Conservation (phyloP, 2,888 invertebrate genomes). For the Machimus atricapillus region DNA sequence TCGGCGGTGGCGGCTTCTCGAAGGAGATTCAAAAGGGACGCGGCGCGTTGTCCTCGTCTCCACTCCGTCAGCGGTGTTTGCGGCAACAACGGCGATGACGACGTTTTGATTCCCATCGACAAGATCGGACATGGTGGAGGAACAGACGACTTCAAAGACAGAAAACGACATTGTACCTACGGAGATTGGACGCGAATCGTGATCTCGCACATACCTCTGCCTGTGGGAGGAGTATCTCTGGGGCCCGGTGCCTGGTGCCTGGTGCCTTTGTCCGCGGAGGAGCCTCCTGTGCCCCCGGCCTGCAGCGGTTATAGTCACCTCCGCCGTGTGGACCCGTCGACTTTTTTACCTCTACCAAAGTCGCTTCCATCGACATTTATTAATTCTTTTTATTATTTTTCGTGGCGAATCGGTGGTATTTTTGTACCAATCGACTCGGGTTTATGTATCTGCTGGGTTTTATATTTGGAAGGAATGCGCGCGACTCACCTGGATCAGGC, state of each 20-base stretch:
- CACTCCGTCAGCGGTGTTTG: background rate
- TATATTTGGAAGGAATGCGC: conserved; percentile 37
- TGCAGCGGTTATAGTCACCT: conserved; percentile 25
- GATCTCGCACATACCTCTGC: conserved; percentile 43
- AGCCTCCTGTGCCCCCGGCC: background rate
- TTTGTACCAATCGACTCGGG: conserved; percentile 29
- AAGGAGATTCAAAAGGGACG: conserved; percentile 14
- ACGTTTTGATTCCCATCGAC: conserved; percentile 42
- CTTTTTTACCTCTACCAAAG: conserved; percentile 5
- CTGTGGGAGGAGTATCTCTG: conserved; percentile 45
- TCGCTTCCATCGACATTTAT: conserved; percentile 38
- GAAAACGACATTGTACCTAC: conserved; percentile 35
- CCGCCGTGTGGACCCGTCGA: background rate
- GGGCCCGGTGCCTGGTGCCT: background rate
- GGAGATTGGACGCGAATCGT: conserved; percentile 42
- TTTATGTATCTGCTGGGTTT: conserved; percentile 24
- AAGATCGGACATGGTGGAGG: conserved; percentile 26
- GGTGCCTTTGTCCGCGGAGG: conserved; percentile 33
- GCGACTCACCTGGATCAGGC: conserved; percentile 30
- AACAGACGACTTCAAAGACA: conserved; percentile 31
- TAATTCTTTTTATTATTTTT: conserved; percentile 18
- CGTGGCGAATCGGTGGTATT: conserved; percentile 41
- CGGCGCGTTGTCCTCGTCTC: background rate
- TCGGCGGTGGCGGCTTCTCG: background rate
- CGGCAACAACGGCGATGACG: conserved; percentile 29